Percentiles rank a stretch among this genome's conserved stretches.
These are phyloP conservation scores for Neodiprion lecontei DNA, from an alignment of 1,140 invertebrate genomes.

Conservation along the genomic window DNA sequence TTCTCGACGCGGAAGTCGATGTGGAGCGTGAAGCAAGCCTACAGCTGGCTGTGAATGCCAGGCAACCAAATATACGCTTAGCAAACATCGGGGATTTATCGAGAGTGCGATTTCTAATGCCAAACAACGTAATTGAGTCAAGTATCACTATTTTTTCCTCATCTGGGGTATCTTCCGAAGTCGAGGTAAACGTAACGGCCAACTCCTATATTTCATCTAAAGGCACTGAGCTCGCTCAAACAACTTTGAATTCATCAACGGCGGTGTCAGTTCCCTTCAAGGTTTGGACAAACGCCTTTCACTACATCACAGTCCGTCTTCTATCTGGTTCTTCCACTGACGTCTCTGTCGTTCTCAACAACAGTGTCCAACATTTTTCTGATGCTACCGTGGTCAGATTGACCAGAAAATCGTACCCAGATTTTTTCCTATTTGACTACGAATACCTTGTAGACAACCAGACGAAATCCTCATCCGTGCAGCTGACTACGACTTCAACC, in stretches of 20 bases:
- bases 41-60: constrained; percentile 46
- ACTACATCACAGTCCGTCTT: constrained; percentile 59
- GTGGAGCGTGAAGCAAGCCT: constrained; percentile 45
- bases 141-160: constrained; percentile 40
- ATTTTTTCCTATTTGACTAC: constrained; percentile 76
- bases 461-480: constrained; percentile 68
- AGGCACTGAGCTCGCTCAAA: background rate
- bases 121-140: constrained; percentile 31
- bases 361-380: constrained; percentile 43
- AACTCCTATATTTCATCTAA: constrained; percentile 6
- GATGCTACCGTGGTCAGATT: constrained; percentile 61
- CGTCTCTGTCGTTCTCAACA: constrained; percentile 31
- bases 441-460: constrained; percentile 67
- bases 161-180: constrained; percentile 46
- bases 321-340: constrained; percentile 42
- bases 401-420: constrained; percentile 70
- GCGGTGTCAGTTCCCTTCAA: constrained; percentile 56
- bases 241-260: constrained; percentile 20
- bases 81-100: constrained; percentile 40
- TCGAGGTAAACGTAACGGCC: constrained; percentile 43
- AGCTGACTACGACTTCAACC: constrained; percentile 67
- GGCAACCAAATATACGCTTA: constrained; percentile 31
- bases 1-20: constrained; percentile 65
- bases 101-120: constrained; percentile 44
- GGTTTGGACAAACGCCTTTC: constrained; percentile 64